These are phyloP conservation scores for Iguana delicatissima DNA, from an alignment of 2,797 vertebrate genomes.

Conservation along the genomic window DNA sequence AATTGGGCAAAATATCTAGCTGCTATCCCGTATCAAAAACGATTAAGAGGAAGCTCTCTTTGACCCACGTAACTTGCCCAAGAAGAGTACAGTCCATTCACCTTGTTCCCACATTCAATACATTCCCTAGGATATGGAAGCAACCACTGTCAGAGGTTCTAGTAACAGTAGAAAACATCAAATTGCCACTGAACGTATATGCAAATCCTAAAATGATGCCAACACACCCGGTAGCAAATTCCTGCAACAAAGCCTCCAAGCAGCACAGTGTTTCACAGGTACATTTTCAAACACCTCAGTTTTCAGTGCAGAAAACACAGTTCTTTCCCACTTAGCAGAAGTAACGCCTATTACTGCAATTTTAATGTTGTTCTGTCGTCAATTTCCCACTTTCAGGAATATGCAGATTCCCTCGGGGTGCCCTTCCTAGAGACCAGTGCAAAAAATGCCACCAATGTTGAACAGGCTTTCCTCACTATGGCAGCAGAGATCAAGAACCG, in stretches of 20 bases:
- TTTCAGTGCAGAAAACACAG: too few relatives aligned
- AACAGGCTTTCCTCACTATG: constrained; percentile 81
- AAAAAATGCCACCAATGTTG: constrained; percentile 82
- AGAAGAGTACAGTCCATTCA: background rate
- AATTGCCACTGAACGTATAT: background rate
- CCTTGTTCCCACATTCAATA: background rate
- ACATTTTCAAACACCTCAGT: background rate
- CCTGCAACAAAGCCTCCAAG: too few relatives aligned
- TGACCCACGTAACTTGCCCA: background rate
- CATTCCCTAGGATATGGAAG: background rate
- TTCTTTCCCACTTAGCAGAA: background rate
- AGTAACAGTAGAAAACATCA: background rate
- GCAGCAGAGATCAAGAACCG: constrained; percentile 83
- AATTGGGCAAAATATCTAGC: background rate
- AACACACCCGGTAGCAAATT: background rate
- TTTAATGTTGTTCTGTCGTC: background rate
- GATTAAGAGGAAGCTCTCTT: too few relatives aligned
- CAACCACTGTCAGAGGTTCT: background rate
- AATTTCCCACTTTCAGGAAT: constrained; percentile 72
- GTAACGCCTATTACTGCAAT: too few relatives aligned
- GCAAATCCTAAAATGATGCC: background rate
- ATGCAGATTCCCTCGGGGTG: constrained; percentile 79
- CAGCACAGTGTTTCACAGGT: background rate
- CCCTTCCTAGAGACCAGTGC: constrained; percentile 85
- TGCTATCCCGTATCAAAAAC: background rate